Evolutionary conservation across 2,888 invertebrate species (phyloP), one percentile per base, ranked within the genome.

Genomic region (Mimumesa dahlbomi): DNA sequence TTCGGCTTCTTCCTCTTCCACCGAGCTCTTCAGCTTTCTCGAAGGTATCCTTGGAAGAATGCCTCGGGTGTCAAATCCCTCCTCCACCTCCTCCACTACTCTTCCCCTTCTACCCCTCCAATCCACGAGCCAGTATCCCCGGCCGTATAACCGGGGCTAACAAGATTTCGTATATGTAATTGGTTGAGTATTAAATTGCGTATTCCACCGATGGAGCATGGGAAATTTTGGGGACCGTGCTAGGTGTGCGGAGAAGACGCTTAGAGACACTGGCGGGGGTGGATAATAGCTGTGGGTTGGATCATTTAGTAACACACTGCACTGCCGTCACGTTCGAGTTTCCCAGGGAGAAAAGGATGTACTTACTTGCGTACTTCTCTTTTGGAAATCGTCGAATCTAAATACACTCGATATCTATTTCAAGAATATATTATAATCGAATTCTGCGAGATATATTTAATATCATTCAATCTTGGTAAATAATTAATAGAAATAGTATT

Each of bases 111-210:
- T n/a, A n/a, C n/a, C n/a, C 62, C 67, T 16, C 75, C 59, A 62
- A 71, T 54, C 72, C 69, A 46, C 40, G 59, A 68, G 57, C 69
- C 70, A 61, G 70, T 80, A 78, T 79, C 79, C 79, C 81, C 71
- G 83, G 78, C 83, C 85, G 81, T 89, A 89, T 89, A 89, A 89
- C 88, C 87, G 82, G 80, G 84, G 84, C 88, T 89, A 89, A 89
- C 89, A 89, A 89, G 89, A 89, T 89, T 88, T 89, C 89, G 89
- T 88, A 85, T 86, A 87, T 88, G 88, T 89, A 89, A 89, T 89
- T 89, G 89, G 88, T 89, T 82, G 88, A 86, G 88, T 89, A 89
- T 89, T 89, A 89, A 89, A 89, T 88, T 89, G 88, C 88, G 87
- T 87, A 89, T 89, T 89, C 86, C 83, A 82, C 81, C 71, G 76